phyloP scores from a whole-genome alignment of 2,113 vertebrate species.

The Pipa parva region DNA sequence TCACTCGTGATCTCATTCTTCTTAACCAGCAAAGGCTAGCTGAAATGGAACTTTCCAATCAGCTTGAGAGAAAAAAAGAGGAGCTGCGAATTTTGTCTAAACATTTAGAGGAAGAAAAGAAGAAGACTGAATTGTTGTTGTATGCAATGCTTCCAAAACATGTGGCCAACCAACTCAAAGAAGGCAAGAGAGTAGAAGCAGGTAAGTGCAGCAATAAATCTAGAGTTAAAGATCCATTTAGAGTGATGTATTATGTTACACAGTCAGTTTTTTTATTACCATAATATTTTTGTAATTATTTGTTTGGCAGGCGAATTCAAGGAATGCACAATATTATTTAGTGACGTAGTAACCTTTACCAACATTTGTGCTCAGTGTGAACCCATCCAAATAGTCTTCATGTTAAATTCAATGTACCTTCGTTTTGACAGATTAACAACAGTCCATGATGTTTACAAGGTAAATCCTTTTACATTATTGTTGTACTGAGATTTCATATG shows the following conservation, averaged over 20 bases:
- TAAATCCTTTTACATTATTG: too few relatives aligned
- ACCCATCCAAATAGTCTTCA: slow-evolving; percentile 71
- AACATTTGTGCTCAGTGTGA: slow-evolving; percentile 69
- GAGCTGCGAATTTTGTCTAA: slow-evolving; percentile 65
- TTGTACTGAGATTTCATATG: too few relatives aligned
- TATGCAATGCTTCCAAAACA: slow-evolving; percentile 74
- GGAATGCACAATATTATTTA: slow-evolving; percentile 72
- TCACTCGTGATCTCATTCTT: slow-evolving; percentile 74
- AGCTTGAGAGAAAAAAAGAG: slow-evolving; percentile 77
- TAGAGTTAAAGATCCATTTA: neutral
- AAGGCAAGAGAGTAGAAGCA: slow-evolving; percentile 72
- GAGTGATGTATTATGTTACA: neutral
- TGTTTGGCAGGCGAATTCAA: slow-evolving; percentile 63
- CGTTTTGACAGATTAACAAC: slow-evolving; percentile 69
- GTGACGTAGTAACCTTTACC: slow-evolving; percentile 72
- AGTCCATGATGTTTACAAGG: slow-evolving; percentile 73
- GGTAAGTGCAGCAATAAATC: slow-evolving; percentile 54
- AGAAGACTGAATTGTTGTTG: slow-evolving; percentile 68
- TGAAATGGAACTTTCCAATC: slow-evolving; percentile 75
- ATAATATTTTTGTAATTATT: slow-evolving; percentile 35
- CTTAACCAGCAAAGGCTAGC: slow-evolving; percentile 76
- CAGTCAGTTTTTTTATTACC: neutral
- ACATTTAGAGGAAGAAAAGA: slow-evolving; percentile 69
- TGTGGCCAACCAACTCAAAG: slow-evolving; percentile 71
- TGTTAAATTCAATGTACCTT: slow-evolving; percentile 74